Evolutionary conservation across 2,113 vertebrate species (phyloP).

Genomic region (Caranx ignobilis): DNA sequence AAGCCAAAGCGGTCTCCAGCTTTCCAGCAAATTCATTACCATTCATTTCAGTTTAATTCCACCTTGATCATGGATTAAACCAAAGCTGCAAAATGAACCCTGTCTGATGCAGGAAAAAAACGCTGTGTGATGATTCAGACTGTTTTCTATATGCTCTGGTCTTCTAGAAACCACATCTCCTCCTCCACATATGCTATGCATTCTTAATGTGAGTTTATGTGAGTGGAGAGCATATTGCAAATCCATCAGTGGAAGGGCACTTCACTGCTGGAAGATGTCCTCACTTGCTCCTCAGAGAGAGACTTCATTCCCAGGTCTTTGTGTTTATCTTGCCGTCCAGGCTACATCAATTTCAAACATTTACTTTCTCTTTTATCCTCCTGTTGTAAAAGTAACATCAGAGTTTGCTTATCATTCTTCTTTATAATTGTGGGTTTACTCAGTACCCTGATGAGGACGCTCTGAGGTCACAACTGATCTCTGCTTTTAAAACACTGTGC

Average conservation of each 20-base stretch:
- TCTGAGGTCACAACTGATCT: neutral
- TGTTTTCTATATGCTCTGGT: neutral
- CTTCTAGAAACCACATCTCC: neutral
- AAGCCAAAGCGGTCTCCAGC: constrained; percentile 16
- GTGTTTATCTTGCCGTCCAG: neutral
- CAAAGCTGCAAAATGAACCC: constrained; percentile 19
- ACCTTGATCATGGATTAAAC: constrained; percentile 13
- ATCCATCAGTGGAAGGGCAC: constrained; percentile 34
- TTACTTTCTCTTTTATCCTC: neutral
- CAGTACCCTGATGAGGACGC: too few species aligned
- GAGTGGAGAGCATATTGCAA: constrained; percentile 30
- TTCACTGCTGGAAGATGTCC: constrained; percentile 26
- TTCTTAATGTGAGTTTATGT: neutral
- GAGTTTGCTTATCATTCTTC: neutral
- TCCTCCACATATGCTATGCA: neutral
- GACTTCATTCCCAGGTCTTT: constrained; percentile 4
- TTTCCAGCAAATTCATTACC: constrained; percentile 35
- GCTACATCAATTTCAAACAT: constrained; percentile 1
- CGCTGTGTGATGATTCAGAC: neutral
- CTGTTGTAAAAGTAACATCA: neutral
- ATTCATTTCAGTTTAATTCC: constrained; percentile 32
- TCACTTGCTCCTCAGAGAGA: constrained; percentile 36
- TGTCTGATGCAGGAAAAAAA: constrained; percentile 10
- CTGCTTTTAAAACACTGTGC: too few species aligned
- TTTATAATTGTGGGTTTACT: neutral